phyloP scores from a whole-genome alignment of 2,888 invertebrate genomes.

The Baronia brevicornis region DNA sequence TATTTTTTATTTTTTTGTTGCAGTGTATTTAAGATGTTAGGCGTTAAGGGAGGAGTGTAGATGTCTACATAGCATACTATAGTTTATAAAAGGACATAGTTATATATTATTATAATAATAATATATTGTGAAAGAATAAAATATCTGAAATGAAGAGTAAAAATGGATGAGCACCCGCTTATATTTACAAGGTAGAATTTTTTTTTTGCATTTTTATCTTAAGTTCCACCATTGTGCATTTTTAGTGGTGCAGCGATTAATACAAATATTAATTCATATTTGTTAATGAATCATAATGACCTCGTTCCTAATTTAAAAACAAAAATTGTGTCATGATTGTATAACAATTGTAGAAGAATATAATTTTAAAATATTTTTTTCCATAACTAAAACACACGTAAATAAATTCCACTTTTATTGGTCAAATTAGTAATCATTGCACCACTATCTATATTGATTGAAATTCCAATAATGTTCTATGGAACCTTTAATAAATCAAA shows the following conservation, averaged over 20 bases:
- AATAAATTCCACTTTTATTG: too few relatives aligned
- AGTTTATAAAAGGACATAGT: slow-evolving; percentile 71
- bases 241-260: slow-evolving; percentile 12
- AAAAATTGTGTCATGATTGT: too few relatives aligned
- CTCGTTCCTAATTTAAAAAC: too few relatives aligned
- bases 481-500: too few relatives aligned
- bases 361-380: too few relatives aligned
- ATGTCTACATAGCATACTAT: slow-evolving; percentile 73
- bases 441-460: too few relatives aligned
- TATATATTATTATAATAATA: slow-evolving; percentile 75
- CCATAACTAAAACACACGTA: too few relatives aligned
- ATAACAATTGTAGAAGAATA: too few relatives aligned
- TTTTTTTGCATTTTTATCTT: slow-evolving; percentile 32
- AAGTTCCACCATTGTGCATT: slow-evolving; percentile 33
- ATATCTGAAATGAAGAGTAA: slow-evolving; percentile 57
- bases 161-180: slow-evolving; percentile 61
- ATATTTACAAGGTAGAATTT: slow-evolving; percentile 58
- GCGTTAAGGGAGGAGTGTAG: slow-evolving; percentile 68
- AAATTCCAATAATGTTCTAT: too few relatives aligned
- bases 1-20: slow-evolving; percentile 58
- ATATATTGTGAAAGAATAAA: slow-evolving; percentile 65
- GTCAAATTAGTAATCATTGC: too few relatives aligned
- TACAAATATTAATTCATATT: slow-evolving; percentile 11
- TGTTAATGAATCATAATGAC: slow-evolving; percentile 5
- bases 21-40: slow-evolving; percentile 74